A percentile compares a stretch with the other conserved stretches of the same genome.
Evolutionary conservation across 1,140 invertebrate genomes (phyloP).

Genomic region (Penaeus vannamei): DNA sequence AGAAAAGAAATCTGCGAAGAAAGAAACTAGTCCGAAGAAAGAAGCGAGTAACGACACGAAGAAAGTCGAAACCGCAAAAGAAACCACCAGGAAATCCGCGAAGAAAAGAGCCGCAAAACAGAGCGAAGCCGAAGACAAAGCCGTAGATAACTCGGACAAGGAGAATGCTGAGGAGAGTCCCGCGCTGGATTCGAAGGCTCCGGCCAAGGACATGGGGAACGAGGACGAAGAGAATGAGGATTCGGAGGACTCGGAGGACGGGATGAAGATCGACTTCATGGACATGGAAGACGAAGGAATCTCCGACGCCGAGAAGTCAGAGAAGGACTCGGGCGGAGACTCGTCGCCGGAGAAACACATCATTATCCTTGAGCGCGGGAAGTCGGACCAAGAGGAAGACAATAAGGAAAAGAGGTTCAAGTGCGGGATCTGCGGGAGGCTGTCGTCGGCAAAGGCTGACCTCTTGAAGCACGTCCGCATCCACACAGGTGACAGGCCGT

Average conservation of each 20-base stretch:
- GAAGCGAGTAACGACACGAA: no score
- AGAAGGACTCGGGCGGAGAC: slow-evolving; percentile 42
- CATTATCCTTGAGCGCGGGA: slow-evolving; percentile 9
- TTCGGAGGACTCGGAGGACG: slow-evolving; percentile 18
- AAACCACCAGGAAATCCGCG: no score
- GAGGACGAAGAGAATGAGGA: neutral
- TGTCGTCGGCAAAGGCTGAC: slow-evolving; percentile 61
- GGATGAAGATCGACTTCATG: slow-evolving; percentile 46
- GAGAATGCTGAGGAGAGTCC: slow-evolving; percentile 23
- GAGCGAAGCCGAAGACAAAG: neutral
- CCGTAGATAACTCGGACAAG: slow-evolving; percentile 18
- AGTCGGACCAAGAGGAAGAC: neutral
- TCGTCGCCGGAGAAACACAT: slow-evolving; percentile 13
- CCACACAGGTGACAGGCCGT: slow-evolving; percentile 72
- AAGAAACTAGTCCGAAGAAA: no score
- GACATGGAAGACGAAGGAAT: slow-evolving; percentile 35
- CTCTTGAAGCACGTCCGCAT: slow-evolving; percentile 67
- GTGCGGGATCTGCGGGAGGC: slow-evolving; percentile 64
- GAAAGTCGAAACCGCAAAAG: no score
- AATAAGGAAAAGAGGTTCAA: slow-evolving; percentile 54
- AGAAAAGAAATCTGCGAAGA: no score
- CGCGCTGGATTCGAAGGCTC: neutral
- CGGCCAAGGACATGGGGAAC: neutral
- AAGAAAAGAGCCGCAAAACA: no score
- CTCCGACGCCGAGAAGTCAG: neutral